phyloP scores from a whole-genome alignment of 92 coral and sea anemone species.

The Diadumene lineata region DNA sequence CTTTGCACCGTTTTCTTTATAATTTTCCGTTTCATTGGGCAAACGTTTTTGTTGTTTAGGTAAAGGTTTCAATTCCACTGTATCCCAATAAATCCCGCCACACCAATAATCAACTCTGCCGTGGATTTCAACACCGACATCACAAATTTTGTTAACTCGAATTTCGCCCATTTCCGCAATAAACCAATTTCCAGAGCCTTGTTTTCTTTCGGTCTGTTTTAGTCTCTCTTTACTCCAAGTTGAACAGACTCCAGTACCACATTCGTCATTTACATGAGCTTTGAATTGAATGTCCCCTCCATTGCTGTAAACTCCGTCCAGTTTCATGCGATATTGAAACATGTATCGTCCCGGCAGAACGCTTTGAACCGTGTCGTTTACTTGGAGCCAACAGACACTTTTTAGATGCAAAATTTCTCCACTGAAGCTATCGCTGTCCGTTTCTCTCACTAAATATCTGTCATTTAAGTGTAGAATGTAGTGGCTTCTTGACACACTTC shows the following conservation, averaged over 20 bases:
- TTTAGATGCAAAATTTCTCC: slow-evolving; percentile 63
- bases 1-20: not conserved
- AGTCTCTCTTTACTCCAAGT: slow-evolving; percentile 60
- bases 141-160: slow-evolving; percentile 48
- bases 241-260: slow-evolving; percentile 53
- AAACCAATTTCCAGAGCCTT: slow-evolving; percentile 59
- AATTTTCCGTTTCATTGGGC: not conserved
- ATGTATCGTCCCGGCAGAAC: slow-evolving; percentile 65
- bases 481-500: slow-evolving; percentile 41
- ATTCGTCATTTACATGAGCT: slow-evolving; percentile 52
- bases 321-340: slow-evolving; percentile 63
- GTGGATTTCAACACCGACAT: slow-evolving; percentile 59
- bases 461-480: slow-evolving; percentile 44
- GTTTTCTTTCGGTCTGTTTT: slow-evolving; percentile 40
- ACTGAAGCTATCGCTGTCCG: slow-evolving; percentile 53
- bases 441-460: slow-evolving; percentile 56
- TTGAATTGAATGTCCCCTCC: slow-evolving; percentile 59
- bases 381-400: slow-evolving; percentile 66
- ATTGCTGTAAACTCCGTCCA: slow-evolving; percentile 54
- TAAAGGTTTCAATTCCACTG: slow-evolving; percentile 53
- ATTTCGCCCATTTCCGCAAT: slow-evolving; percentile 58
- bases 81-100: slow-evolving; percentile 76
- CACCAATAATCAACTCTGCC: slow-evolving; percentile 70
- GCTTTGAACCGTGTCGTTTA: slow-evolving; percentile 38
- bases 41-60: too few relatives aligned